Conservation (phyloP, 2,113 vertebrate species). For the Choloepus hoffmanni region DNA sequence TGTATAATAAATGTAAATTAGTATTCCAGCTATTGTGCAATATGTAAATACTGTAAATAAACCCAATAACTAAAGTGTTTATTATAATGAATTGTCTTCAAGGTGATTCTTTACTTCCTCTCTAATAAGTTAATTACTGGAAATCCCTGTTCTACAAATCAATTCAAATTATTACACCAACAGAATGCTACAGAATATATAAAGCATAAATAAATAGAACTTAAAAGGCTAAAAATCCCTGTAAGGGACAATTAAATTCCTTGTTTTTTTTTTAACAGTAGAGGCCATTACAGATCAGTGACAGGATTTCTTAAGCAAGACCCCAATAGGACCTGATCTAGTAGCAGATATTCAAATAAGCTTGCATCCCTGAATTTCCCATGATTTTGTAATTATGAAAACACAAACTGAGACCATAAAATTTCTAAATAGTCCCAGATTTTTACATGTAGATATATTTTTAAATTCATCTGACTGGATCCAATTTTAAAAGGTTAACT, state of each 20-base stretch:
- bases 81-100: constrained; percentile 84
- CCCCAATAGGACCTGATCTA: neutral
- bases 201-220: neutral
- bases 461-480: neutral
- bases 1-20: constrained; percentile 88
- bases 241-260: neutral
- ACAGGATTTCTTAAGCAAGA: neutral
- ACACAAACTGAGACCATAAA: neutral
- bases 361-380: neutral
- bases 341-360: neutral
- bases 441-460: neutral
- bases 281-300: neutral
- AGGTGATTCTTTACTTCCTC: constrained; percentile 35
- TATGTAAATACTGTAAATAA: constrained; percentile 94
- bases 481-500: neutral
- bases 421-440: neutral
- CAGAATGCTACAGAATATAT: neutral
- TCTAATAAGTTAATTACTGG: neutral
- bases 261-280: neutral
- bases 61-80: constrained; percentile 89
- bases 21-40: constrained; percentile 88
- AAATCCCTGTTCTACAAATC: neutral
- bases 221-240: neutral
- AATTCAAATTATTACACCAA: neutral
- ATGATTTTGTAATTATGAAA: neutral